Conservation (phyloP, 2,888 invertebrate genomes). For the Phymatocera aterrima region DNA sequence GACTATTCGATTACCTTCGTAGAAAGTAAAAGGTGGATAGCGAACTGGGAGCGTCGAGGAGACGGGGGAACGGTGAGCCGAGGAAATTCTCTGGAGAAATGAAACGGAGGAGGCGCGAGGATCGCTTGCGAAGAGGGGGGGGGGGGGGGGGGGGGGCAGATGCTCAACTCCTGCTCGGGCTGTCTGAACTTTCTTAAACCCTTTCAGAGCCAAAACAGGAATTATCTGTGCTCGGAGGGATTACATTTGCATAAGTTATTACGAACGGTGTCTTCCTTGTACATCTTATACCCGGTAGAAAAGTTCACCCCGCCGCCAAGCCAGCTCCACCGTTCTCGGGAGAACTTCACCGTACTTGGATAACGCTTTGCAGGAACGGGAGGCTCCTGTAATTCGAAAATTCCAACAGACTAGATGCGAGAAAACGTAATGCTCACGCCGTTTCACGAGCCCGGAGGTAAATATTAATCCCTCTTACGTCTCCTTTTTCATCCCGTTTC, state of each 20-base stretch:
- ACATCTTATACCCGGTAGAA: not conserved
- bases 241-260: conserved; percentile 42
- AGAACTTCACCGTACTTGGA: too few relatives aligned
- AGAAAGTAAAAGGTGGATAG: conserved; percentile 16
- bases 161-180: not conserved
- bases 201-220: conserved; percentile 40
- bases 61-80: not conserved
- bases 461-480: too few relatives aligned
- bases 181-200: conserved; percentile 40
- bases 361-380: too few relatives aligned
- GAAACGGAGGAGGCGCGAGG: conserved; percentile 5
- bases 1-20: conserved; percentile 40
- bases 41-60: conserved; percentile 10
- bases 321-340: too few relatives aligned
- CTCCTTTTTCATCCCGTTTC: not conserved
- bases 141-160: not conserved
- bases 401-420: too few relatives aligned
- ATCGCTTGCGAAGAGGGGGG: not conserved
- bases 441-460: too few relatives aligned
- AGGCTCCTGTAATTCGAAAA: too few relatives aligned
- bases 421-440: too few relatives aligned
- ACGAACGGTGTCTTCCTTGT: conserved; percentile 18
- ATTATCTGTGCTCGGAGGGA: conserved; percentile 41
- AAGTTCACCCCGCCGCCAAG: not conserved
- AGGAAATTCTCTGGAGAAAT: conserved; percentile 43